Evolutionary conservation across 2,113 vertebrate species (phyloP), one percentile per base, ranked within the genome.

Genomic region (Choloepus hoffmanni): DNA sequence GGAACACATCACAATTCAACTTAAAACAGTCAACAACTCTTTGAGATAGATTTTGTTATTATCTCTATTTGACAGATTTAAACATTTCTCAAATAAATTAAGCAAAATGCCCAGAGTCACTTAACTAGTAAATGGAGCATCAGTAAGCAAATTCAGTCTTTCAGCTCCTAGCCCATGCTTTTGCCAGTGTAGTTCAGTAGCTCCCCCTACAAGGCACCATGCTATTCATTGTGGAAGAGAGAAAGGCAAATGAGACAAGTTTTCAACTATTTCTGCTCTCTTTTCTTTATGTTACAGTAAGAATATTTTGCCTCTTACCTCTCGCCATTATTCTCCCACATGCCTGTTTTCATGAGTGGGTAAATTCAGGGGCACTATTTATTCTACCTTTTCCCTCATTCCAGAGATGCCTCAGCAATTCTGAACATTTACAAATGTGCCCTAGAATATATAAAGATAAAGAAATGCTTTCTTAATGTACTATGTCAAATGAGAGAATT

Each of bases 41-140:
- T 89, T 83, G 58, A 55, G 30, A 82, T 8, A 78, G 65, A 94
- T n/a, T 78, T 11, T 68, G 15, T 76, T 83, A 36, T 78, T 55
- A 33, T 86, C 45, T 92, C n/a, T 50, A 9, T 40, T 79, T 48
- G 63, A 1, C 21, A 83, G 76, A 78, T 73, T 58, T 92, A 76
- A 68, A 48, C n/a, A 5, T 85, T 68, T 84, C 70, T 91, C 45
- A 55, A 79, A 94, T 68, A 81, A 7, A 81, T 50, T 48, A 89
- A 72, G 16, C 23, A 95, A 95, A 89, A 96, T 30, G 12, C 40
- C 21, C 77, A 83, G 55, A 78, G 40, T 78, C 48, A 72, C 87
- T 88, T 60, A 60, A 55, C 30, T 50, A 65, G 62, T 58, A 67
- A 78, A 28, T 1, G 70, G 63, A 63, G 43, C 50, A 83, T 70